A percentile compares a stretch with the other conserved stretches of the same genome.
These are phyloP conservation scores for Mustela lutreola DNA, from an alignment of 2,113 vertebrate genomes.

Conservation along the genomic window DNA sequence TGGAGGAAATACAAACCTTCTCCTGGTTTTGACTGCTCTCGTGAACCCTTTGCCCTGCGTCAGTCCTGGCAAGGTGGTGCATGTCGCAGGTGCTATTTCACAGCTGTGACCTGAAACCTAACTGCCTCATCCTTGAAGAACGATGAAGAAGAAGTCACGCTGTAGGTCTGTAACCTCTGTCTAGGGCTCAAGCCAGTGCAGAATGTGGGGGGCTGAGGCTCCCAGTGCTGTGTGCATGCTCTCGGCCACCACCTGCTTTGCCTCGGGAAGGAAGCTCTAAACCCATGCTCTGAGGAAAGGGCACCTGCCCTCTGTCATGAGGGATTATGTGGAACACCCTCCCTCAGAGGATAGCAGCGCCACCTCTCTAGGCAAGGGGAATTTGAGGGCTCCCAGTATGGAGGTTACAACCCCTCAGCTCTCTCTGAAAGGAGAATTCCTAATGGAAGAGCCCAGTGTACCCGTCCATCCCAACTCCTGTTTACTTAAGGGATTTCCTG, in stretches of 20 bases:
- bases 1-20: slow-evolving; percentile 59
- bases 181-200: background rate
- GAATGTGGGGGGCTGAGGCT: background rate
- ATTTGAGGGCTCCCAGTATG: background rate
- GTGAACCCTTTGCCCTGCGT: background rate
- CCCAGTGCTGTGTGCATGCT: background rate
- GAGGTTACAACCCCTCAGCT: background rate
- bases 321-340: too few relatives aligned
- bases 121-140: background rate
- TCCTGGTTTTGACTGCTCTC: background rate
- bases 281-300: background rate
- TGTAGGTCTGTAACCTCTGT: background rate
- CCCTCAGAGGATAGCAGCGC: background rate
- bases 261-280: background rate
- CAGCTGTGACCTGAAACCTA: background rate
- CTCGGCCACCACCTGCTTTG: background rate
- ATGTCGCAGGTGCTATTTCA: background rate
- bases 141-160: background rate
- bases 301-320: background rate
- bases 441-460: rapidly evolving
- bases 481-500: background rate
- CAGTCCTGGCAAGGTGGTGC: background rate
- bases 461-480: background rate
- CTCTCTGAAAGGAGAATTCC: background rate
- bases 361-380: background rate